Evolutionary conservation across 2,888 invertebrate species (phyloP), one percentile per base, ranked within the genome.

Genomic region (Chloroclysta siterata): DNA sequence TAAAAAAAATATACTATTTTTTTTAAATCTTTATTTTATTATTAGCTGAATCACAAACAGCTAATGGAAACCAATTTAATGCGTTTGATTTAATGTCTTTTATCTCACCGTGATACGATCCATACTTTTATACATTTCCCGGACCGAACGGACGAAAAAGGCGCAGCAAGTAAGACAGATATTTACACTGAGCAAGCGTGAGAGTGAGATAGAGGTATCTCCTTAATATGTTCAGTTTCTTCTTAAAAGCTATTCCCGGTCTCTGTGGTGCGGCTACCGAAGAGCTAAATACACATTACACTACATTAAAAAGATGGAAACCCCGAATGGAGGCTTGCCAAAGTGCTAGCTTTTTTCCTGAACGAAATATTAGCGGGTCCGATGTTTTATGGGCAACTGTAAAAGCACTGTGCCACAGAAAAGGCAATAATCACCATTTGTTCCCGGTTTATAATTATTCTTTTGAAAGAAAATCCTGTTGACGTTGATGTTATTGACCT

Each of bases 381-480:
- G 46, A 66, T 70, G 62, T 55, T 68, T 70, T 68, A 68, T 68
- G 66, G 64, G 55, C 28, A 53, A 47, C 61, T 54, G 51, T 57
- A 17, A 67, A 67, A 66, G 63, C 48, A 57, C 39, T 55, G 46
- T 42, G 48, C 42, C 44, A 68, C 52, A 72, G 68, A 68, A 72
- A 68, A 63, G 69, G 56, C 48, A 53, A 69, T 65, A 64, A 66
- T 65, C 60, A 59, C 64, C 65, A 53, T 52, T 69, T 71, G 69
- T 66, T 71, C 47, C 17, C 51, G n/a, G 28, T 65, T 66, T 66
- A 65, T 69, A 65, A 72, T 72, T 67, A 69, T 57, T 58, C 58
- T 66, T 69, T 67, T 65, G 65, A 64, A 69, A 67, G 62, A 60
- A 60, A 68, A 66, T 52, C 52, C 48, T 61, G 60, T 56, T 62